Evolutionary conservation across 2,888 invertebrate species (phyloP), one percentile per base, ranked within the genome.

Genomic region (Sarcophaga carnaria): DNA sequence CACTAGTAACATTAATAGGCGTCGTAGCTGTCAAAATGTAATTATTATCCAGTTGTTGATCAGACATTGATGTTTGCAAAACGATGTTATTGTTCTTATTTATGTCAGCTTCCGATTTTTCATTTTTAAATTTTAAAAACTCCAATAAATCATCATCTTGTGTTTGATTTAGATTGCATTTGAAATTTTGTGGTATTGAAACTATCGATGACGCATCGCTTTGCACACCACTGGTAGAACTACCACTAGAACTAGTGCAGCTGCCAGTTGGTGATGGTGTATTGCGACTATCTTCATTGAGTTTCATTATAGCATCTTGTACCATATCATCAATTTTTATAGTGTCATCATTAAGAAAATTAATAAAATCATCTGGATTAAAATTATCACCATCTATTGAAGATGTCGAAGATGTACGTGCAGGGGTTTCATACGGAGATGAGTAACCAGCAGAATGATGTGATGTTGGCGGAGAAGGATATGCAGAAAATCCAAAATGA

Each of bases 181-280:
- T 64, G 27, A 5, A 77, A 75, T 72, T 54, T 25, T 79, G 87
- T 11, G 86, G 59, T 54, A 80, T 83, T 47, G 88, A 89, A 60
- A 77, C 81, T 5, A 89, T 79, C 10, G 90, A 90, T 22, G 92
- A 92, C 17, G 88, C 87, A 81, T 92, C 92, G 85, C 92, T 92
- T 17, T 91, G 92, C 4, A 92, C 88, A 25, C 91, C 92, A 88
- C 92, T 92, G 8, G 90, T 91, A 2, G 91, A 91, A 76, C 92
- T 91, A 11, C 91, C 90, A 78, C 90, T 90, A 17, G 90, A 92
- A 77, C 90, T 90, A 54, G 89, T 89, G 54, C 89, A 90, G 74
- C 93, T 93, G 12, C 90, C 91, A 4, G 92, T 92, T 0, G 93
- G 92, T 1, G 93, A 93, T 0, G 93, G 93, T 2, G 92, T 93